Evolutionary conservation across 2,888 invertebrate species (phyloP).

Genomic region (Eudemis profundana): DNA sequence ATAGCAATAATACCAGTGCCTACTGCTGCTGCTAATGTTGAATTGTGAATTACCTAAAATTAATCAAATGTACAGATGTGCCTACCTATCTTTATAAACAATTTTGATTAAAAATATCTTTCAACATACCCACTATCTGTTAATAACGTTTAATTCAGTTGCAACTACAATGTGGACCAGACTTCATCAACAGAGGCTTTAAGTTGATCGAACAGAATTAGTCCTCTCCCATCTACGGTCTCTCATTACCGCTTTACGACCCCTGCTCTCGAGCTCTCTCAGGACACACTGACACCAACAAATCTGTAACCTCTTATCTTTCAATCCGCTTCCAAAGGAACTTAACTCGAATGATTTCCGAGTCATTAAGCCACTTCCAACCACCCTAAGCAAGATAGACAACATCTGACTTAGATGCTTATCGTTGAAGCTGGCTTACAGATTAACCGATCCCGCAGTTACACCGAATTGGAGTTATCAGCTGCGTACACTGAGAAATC

Average conservation of each 20-base stretch:
- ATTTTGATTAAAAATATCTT: neutral
- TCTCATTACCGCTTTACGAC: slow-evolving; percentile 45
- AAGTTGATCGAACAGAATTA: slow-evolving; percentile 47
- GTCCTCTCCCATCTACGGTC: slow-evolving; percentile 44
- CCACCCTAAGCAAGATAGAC: slow-evolving; percentile 83
- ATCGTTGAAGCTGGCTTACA: slow-evolving; percentile 78
- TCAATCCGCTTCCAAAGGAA: slow-evolving; percentile 77
- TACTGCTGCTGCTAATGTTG: no score
- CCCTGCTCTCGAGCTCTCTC: slow-evolving; percentile 52
- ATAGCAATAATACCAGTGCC: no score
- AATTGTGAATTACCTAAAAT: no score
- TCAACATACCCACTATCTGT: neutral
- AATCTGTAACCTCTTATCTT: slow-evolving; percentile 82
- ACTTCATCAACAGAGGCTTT: slow-evolving; percentile 30
- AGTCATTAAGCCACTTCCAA: slow-evolving; percentile 81
- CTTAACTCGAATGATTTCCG: slow-evolving; percentile 84
- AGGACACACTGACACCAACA: slow-evolving; percentile 72
- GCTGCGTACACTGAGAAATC: slow-evolving; percentile 80
- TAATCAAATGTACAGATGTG: no score
- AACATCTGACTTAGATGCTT: slow-evolving; percentile 83
- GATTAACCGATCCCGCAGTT: slow-evolving; percentile 77
- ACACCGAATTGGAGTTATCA: slow-evolving; percentile 80
- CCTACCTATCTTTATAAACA: no score
- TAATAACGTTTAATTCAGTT: neutral
- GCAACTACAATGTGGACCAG: slow-evolving; percentile 11